Percentiles rank a stretch among this genome's conserved stretches.
phyloP scores from a whole-genome alignment of 2,113 vertebrate genomes.

The Hipposideros armiger region DNA sequence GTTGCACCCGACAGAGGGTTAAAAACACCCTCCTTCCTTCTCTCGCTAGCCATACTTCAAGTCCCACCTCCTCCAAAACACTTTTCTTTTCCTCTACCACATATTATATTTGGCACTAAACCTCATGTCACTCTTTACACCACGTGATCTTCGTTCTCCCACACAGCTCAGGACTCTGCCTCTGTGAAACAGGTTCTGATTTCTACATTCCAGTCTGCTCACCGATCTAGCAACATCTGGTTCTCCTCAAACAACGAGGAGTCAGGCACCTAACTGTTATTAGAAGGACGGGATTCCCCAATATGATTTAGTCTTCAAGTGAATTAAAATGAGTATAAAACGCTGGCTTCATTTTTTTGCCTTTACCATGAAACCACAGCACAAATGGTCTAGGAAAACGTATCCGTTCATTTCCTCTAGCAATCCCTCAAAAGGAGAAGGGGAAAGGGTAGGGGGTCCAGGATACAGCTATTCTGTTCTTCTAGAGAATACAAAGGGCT shows the following conservation, averaged over 20 bases:
- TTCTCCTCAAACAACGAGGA: background rate
- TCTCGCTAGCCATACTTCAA: background rate
- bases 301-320: background rate
- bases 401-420: background rate
- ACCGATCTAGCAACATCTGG: background rate
- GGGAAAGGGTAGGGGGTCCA: background rate
- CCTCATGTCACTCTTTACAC: background rate
- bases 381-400: background rate
- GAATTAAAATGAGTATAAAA: background rate
- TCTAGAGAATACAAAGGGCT: background rate
- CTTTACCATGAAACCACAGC: background rate
- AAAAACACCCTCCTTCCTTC: background rate
- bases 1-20: too few species aligned
- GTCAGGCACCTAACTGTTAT: fast-evolving
- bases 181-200: background rate
- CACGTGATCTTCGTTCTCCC: background rate
- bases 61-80: background rate
- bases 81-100: background rate
- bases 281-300: background rate
- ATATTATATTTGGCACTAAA: background rate
- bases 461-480: background rate
- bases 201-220: background rate
- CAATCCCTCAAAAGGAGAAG: background rate
- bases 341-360: background rate
- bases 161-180: background rate